A percentile compares a stretch with the other conserved stretches of the same genome.
Evolutionary conservation across 2,888 invertebrate species (phyloP).

Genomic region (Dysmachus trigonus): DNA sequence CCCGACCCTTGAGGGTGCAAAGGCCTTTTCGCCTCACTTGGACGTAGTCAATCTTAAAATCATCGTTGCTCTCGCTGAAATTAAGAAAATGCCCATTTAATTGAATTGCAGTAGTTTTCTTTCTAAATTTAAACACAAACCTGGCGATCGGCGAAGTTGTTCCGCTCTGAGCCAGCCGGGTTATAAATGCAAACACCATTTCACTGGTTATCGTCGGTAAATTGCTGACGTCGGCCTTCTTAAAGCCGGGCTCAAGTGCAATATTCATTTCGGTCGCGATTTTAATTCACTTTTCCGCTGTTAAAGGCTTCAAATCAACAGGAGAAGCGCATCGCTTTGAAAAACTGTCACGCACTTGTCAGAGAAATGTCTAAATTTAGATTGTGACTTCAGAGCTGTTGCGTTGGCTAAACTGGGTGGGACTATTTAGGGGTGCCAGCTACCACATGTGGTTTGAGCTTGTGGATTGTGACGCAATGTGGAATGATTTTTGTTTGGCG

Average conservation of each 20-base stretch:
- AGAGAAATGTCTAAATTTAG: conserved; percentile 46
- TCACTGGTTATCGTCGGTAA: conserved; percentile 57
- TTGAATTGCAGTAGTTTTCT: not conserved
- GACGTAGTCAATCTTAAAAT: conserved; percentile 59
- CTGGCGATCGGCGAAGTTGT: not conserved
- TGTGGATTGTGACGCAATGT: not conserved
- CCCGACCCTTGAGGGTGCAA: conserved; percentile 57
- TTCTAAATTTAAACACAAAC: conserved; percentile 29
- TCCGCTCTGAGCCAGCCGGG: conserved; percentile 51
- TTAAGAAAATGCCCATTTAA: not conserved
- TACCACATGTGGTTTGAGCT: not conserved
- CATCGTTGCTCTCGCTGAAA: conserved; percentile 49
- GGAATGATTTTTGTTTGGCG: not conserved
- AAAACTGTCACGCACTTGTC: conserved; percentile 17
- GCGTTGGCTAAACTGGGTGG: not conserved
- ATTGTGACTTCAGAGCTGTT: not conserved
- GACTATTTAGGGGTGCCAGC: not conserved
- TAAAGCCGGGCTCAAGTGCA: conserved; percentile 57
- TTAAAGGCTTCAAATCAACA: conserved; percentile 42
- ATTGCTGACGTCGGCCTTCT: conserved; percentile 59
- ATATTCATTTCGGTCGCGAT: conserved; percentile 54
- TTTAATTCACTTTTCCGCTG: conserved; percentile 33
- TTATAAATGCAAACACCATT: conserved; percentile 59
- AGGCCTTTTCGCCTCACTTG: conserved; percentile 55
- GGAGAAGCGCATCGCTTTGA: not conserved